Base-by-base conservation (phyloP, 2,888 invertebrate species). In the Lampropteryx suffumata region DNA sequence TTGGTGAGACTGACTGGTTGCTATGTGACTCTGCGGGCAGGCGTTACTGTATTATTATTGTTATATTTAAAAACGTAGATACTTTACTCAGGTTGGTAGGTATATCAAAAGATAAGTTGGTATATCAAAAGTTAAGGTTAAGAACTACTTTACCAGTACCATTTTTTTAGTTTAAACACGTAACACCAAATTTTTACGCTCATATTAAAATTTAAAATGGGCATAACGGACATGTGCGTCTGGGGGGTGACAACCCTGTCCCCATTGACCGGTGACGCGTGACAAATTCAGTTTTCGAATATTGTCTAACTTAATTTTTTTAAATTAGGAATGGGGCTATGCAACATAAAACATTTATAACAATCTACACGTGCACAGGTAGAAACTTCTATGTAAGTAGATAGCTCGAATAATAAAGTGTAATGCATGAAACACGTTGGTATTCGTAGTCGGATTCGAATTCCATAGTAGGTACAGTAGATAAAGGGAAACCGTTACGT, bases 311-410 rank as follows among this genome's bases (percentile, higher is more conserved):
- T 34, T 69, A 11, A 9, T 9, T 67, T 72, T 70, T 61, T 59
- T 12, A 63, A 62, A 63, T 52, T 44, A 11, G 62, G 79, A 76
- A 82, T 57, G 71, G 62, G 64, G 63, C 59, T 71, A 82, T 82
- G 78, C 77, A 75, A 76, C 53, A 77, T 41, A 24, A 24, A 1
- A 24, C 24, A 24, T 7, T 7, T 7, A 24, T 21, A 24, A 24
- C 1, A 4, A 7, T 6, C 5, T 5, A 7, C 24, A 24, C 1
- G 7, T 7, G 3, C 7, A 24, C 24, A 6, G 24, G 3, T 6
- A 24, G 7, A 17, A 17, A 17, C 17, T 17, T 4, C 17, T 17
- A 17, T 17, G 3, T 4, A 17, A 3, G 4, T 17, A 17, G 4
- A 17, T 17, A 17, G 17, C 4, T 17, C 4, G 4, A 4, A 17